Percentiles rank a stretch among this genome's conserved stretches.
phyloP scores from a whole-genome alignment of 2,797 vertebrate species.

The Bradypodion pumilum region DNA sequence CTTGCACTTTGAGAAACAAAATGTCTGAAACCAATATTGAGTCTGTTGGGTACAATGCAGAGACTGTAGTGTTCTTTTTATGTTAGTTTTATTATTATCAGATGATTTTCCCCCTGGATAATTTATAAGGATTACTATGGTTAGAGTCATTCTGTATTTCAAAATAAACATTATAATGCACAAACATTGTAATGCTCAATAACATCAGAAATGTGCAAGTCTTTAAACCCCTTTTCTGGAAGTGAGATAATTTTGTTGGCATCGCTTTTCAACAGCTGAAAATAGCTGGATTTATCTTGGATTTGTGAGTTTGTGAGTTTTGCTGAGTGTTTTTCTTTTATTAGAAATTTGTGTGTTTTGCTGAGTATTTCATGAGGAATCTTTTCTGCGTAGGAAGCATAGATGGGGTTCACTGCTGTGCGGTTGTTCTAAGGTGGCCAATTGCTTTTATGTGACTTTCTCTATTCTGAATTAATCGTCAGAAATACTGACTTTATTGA shows the following conservation, averaged over 20 bases:
- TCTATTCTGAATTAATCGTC: not conserved
- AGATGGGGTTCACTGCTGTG: not conserved
- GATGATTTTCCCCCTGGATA: not conserved
- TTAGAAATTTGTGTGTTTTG: not conserved
- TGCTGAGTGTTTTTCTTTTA: slow-evolving; percentile 1
- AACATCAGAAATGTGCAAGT: not conserved
- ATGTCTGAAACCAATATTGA: not conserved
- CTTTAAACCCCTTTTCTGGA: not conserved
- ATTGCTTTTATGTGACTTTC: not conserved
- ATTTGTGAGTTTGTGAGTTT: not conserved
- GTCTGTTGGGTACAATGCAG: too few relatives aligned
- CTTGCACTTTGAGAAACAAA: not conserved
- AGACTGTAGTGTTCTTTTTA: not conserved
- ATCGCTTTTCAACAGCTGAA: not conserved
- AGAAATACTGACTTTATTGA: slow-evolving; percentile 1
- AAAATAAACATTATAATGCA: not conserved
- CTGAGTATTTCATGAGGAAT: not conserved
- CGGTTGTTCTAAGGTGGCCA: slow-evolving; percentile 4
- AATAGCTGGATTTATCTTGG: slow-evolving; percentile 5
- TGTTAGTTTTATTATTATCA: not conserved
- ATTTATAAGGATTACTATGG: not conserved
- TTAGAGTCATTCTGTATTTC: not conserved
- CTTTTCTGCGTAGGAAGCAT: not conserved
- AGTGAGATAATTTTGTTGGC: not conserved
- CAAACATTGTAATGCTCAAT: not conserved